These are phyloP conservation scores for Caretta caretta DNA, from an alignment of 2,113 vertebrate species.

Conservation along the genomic window DNA sequence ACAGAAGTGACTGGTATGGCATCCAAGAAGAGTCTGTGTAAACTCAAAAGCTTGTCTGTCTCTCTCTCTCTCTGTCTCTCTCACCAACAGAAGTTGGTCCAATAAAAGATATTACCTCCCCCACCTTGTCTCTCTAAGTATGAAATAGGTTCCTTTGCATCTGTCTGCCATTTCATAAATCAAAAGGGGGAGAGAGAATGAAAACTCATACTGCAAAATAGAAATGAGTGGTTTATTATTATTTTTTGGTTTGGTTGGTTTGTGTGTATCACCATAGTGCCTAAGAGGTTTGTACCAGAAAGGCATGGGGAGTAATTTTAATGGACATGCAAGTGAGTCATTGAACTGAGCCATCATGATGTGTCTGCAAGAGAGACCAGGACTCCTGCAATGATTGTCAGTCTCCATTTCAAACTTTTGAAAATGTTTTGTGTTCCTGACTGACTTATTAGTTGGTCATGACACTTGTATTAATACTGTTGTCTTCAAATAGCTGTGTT, in stretches of 20 bases:
- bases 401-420: not conserved
- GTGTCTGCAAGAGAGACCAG: not conserved
- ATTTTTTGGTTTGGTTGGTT: not conserved
- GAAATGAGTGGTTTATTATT: not conserved
- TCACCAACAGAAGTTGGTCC: not conserved
- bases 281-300: not conserved
- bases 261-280: not conserved
- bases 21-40: not conserved
- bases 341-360: not conserved
- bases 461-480: not conserved
- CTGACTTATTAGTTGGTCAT: not conserved
- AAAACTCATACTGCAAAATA: not conserved
- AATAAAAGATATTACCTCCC: not conserved
- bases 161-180: not conserved
- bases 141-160: not conserved
- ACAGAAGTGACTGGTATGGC: not conserved
- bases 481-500: not conserved
- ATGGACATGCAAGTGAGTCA: not conserved
- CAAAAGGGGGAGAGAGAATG: not conserved
- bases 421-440: not conserved
- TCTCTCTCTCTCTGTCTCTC: not conserved
- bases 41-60: not conserved
- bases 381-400: not conserved
- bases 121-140: rapidly evolving
- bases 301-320: not conserved